Base-by-base conservation (phyloP, 2,797 vertebrate genomes). In the Enteromius viviparus region DNA sequence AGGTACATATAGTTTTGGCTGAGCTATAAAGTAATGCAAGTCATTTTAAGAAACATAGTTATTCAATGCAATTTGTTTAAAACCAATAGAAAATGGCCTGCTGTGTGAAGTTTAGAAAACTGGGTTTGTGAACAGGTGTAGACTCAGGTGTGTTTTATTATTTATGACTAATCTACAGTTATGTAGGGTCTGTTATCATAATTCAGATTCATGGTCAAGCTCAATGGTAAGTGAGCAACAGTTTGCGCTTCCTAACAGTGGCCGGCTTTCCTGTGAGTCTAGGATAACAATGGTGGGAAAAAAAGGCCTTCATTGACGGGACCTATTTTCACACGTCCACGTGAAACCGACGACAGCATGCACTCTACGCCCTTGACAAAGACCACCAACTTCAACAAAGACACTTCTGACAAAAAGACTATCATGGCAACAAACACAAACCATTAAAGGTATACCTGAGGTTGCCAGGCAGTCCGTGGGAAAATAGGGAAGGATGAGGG, bases 231-330 rank as follows among this genome's bases (percentile, higher is more conserved):
- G 92, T 93, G 89, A 93, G 93, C 90, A 93, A 93, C 70, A 95
- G 95, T 92, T 94, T 93, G 94, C 76, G 89, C 75, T 92, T 93
- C 92, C 90, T 47, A 84, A 60, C 55, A 23, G 45, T 34, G 80
- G 94, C 93, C 92, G 94, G 95, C 65, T 81, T 94, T 96, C 95
- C 95, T 96, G 95, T 95, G 94, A 93, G 64, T 93, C 91, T 78
- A 6, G 49, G 80, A 93, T 93, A 97, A 99, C 97, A 98, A 97
- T 98, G 90, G 96, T 98, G 97, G 96, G 97, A 98, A 98, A 95
- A 76, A 87, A 89, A 87, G 90, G 89, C 88, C 93, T 91, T 91
- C 89, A 91, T 86, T 90, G 92, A 89, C 90, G 90, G 91, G 90
- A 92, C 92, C 94, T 91, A 89, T 94, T 96, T 95, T 96, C 94